Evolutionary conservation across 2,113 vertebrate species (phyloP), one percentile per base, ranked within the genome.

Genomic region (Cyprinus carpio): DNA sequence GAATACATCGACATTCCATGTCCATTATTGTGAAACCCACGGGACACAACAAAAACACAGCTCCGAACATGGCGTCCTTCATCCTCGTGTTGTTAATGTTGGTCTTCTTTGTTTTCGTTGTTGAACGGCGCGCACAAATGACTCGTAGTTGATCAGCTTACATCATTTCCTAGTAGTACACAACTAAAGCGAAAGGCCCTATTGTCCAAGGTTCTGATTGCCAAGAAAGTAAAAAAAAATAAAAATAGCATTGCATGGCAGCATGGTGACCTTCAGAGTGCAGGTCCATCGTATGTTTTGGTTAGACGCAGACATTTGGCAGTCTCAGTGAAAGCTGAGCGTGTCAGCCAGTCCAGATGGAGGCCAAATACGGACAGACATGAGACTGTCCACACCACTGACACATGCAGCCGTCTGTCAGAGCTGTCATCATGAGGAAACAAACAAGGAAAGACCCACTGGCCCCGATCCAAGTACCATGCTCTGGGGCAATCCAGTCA

Each of bases 261-360:
- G 49, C 25, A 40, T 81, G 40, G 23, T 27, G 13, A 62, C 43
- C 77, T 80, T 15, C 16, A 29, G 20, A 25, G 56, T 6, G 20
- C 60, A 65, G 58, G n/a, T 85, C n/a, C 34, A 80, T 69, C 31
- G 58, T 77, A 37, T 74, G 82, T 85, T 86, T 83, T 74, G 13
- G 77, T 77, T 81, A 54, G 40, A 77, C 16, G 18, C 15, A 64
- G 60, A 77, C 58, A 77, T 69, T 71, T 79, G 58, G 60, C 29
- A 31, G 40, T 29, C 25, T 75, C 16, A 84, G 18, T 64, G 72
- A 76, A 49, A 56, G 43, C 75, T 56, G 75, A 79, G 40, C 27
- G n/a, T 51, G 80, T 69, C 62, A 60, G 69, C 29, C 11, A 1
- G 34, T 80, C 72, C 76, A 72, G 75, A 56, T 80, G 84, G 76